Base-by-base conservation (phyloP, 1,140 invertebrate genomes). In the Drosophila simulans region DNA sequence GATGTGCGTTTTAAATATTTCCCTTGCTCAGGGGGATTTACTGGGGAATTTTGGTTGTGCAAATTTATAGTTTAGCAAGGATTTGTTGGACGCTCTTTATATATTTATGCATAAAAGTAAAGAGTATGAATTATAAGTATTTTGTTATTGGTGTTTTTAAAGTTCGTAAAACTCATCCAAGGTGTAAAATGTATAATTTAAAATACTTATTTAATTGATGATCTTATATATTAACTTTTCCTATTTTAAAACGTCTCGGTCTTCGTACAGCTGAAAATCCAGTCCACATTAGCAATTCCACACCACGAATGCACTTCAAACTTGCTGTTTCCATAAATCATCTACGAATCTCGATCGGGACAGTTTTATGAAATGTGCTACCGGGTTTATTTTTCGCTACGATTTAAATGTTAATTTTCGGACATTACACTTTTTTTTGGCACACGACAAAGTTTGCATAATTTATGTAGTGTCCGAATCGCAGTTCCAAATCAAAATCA, bases 401-500 rank as follows among this genome's bases (percentile, higher is more conserved):
- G 59, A 89, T 89, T 89, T 84, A 77, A 69, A 89, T 89, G 84
- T 72, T 80, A 89, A 89, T 89, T 89, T 77, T 59, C 35, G 46
- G 48, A 15, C 46, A 62, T 77, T 73, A 73, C 43, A 54, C 46
- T 15, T 8, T 40, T 49, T 68, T 82, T 88, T 84, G 84, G 80
- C 84, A 89, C 84, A 88, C 85, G 84, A 80, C 84, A 88, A 80
- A 89, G 59, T 80, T 63, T 70, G 84, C 84, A 89, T 84, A 80
- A 73, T 65, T 88, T 80, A 88, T 89, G 84, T 70, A 15, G 64
- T 25, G 57, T 55, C 45, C 55, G 73, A 64, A 49, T 76, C 62
- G 49, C 51, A 45, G 56, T 77, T 64, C 51, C 45, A 25, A 83
- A 86, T 75, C 39, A 5, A 82, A 89, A 89, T 77, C 72, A 84